These are phyloP conservation scores for Drosophila subquinaria DNA, from an alignment of 2,888 invertebrate genomes.

Conservation along the genomic window DNA sequence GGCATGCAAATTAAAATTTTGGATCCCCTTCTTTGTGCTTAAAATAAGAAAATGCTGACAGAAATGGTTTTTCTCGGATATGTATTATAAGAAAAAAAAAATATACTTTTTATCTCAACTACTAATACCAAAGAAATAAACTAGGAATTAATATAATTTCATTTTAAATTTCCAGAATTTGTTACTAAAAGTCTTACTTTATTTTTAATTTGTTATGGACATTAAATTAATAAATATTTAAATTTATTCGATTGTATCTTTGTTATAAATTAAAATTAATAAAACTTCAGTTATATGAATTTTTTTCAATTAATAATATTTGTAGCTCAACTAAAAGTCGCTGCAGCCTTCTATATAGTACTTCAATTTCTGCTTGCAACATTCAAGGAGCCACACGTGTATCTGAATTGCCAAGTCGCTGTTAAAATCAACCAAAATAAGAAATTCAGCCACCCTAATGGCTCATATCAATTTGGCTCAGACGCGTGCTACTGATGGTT, in stretches of 20 bases:
- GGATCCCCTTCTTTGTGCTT: neutral
- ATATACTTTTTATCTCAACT: neutral
- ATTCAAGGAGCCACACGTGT: constrained; percentile 40
- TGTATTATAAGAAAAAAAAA: neutral
- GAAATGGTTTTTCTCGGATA: neutral
- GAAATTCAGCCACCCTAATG: constrained; percentile 76
- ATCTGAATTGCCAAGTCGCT: constrained; percentile 28
- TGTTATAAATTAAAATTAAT: too few relatives aligned
- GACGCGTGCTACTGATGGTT: constrained; percentile 65
- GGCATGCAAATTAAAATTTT: neutral
- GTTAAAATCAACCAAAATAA: constrained; percentile 38
- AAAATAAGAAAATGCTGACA: neutral
- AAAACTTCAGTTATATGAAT: too few relatives aligned
- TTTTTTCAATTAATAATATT: neutral
- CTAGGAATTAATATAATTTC: too few relatives aligned
- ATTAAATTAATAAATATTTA: too few relatives aligned
- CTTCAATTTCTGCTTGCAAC: constrained; percentile 4
- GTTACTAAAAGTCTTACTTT: too few relatives aligned
- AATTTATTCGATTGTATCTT: too few relatives aligned
- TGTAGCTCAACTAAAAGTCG: constrained; percentile 14
- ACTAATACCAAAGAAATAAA: too few relatives aligned
- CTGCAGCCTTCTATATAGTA: neutral
- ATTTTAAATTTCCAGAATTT: too few relatives aligned
- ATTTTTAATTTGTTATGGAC: too few relatives aligned
- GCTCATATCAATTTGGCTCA: constrained; percentile 81